Evolutionary conservation across 1,140 invertebrate species (phyloP).

Genomic region (Aradophagus sp.): DNA sequence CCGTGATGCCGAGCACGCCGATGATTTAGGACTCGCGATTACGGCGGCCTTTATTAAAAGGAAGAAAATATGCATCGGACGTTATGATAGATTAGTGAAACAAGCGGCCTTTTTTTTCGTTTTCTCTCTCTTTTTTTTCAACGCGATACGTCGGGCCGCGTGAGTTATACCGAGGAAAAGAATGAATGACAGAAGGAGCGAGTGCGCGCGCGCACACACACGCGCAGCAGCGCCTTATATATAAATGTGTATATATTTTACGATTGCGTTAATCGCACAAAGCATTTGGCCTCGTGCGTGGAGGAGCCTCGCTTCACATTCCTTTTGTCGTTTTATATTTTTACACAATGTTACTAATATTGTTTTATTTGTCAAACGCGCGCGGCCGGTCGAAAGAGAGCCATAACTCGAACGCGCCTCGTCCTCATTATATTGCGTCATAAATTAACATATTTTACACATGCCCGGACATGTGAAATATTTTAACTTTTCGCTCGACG

Average conservation of each 20-base stretch:
- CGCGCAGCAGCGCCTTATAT: background rate
- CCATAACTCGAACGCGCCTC: conserved; percentile 54
- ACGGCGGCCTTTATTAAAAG: conserved; percentile 53
- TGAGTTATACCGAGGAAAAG: conserved; percentile 41
- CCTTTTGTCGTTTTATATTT: conserved; percentile 49
- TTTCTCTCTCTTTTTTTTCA: too few species aligned
- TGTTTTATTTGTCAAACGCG: conserved; percentile 57
- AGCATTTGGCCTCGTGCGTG: conserved; percentile 41
- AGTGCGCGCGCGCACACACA: conserved; percentile 3
- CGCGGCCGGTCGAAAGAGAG: conserved; percentile 41
- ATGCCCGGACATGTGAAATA: conserved; percentile 55
- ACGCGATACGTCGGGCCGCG: conserved; percentile 58
- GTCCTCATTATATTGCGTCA: conserved; percentile 59
- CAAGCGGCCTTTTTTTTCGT: conserved; percentile 61
- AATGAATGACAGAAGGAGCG: conserved; percentile 46
- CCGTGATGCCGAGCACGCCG: conserved; percentile 29
- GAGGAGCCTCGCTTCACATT: conserved; percentile 44
- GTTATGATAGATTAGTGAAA: conserved; percentile 63
- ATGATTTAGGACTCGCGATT: conserved; percentile 57
- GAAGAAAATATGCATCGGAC: conserved; percentile 60
- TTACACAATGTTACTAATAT: conserved; percentile 56
- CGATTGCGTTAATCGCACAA: conserved; percentile 57
- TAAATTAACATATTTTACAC: conserved; percentile 59
- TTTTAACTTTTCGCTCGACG: conserved; percentile 50
- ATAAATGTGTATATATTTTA: conserved; percentile 19